phyloP scores from a whole-genome alignment of 2,888 invertebrate species.

The Drosophila ustulata region DNA sequence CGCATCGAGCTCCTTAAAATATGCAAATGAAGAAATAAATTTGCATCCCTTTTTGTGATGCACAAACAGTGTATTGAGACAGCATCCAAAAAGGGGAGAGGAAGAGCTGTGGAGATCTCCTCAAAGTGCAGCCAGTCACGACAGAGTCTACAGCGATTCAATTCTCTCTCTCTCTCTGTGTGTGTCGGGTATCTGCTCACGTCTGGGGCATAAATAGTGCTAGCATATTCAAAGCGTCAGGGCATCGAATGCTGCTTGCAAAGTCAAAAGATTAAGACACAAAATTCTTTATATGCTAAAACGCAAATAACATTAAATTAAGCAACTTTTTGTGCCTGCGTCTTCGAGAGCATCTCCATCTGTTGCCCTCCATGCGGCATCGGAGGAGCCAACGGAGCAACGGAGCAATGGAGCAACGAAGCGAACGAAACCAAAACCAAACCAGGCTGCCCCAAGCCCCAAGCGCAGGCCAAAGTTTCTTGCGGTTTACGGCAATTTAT shows the following conservation, averaged over 20 bases:
- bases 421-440: constrained; percentile 6
- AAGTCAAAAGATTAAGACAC: constrained; percentile 85
- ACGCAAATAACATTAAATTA: constrained; percentile 85
- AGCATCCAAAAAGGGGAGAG: neutral
- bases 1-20: constrained; percentile 84
- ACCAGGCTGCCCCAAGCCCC: constrained; percentile 6
- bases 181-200: constrained; percentile 47
- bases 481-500: constrained; percentile 81
- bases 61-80: constrained; percentile 46
- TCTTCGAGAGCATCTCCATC: constrained; percentile 48
- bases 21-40: constrained; percentile 86
- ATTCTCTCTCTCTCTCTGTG: constrained; percentile 9
- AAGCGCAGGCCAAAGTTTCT: constrained; percentile 77
- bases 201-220: constrained; percentile 81
- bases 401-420: constrained; percentile 2
- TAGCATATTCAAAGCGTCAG: constrained; percentile 76
- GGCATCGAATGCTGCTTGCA: constrained; percentile 22
- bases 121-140: constrained; percentile 62
- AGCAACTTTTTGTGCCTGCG: constrained; percentile 78
- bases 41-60: constrained; percentile 80
- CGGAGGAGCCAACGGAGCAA: constrained; percentile 50
- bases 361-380: constrained; percentile 36
- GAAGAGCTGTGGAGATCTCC: constrained; percentile 20
- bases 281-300: constrained; percentile 85
- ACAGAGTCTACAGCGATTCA: constrained; percentile 28